Evolutionary conservation across 2,888 invertebrate genomes (phyloP), one percentile per base, ranked within the genome.

Genomic region (Drosophila fungiperda): DNA sequence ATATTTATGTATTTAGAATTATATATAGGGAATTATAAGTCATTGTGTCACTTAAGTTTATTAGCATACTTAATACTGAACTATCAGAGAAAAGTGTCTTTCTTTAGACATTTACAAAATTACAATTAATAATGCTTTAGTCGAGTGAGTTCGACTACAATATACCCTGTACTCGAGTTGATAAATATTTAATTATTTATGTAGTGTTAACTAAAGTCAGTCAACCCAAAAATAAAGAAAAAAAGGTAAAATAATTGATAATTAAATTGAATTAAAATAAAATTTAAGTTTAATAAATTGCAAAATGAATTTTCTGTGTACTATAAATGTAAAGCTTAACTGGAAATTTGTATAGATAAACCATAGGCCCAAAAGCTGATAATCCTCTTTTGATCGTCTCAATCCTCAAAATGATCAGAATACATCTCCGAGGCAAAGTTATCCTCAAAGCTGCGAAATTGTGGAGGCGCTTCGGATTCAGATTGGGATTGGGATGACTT

Each of bases 1-100:
- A 50, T 23, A 35, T 5, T 20, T 33, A 36, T 23, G 20, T 35
- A 20, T 52, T n/a, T 17, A 45, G 3, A 20, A 20, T 7, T 17
- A 17, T 35, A 33, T 42, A n/a, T 23, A 45, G 53, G 49, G 20
- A 68, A 40, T 45, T 36, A 33, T 17, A 40, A 84, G 83, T 89
- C 80, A 91, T 78, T 87, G 83, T 85, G 91, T 87, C 87, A 90
- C 58, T 73, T 73, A 74, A 89, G 91, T 90, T 90, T 83, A 78
- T 83, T 89, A 85, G 67, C 82, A 89, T 67, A 77, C 55, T 87
- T 84, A 49, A 76, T 20, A 11, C 8, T 1, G 45, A 54, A 62
- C 68, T 80, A 84, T 87, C 82, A 82, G 20, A 4, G 15, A 23
- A 8, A 15, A 45, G 15, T 1, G 45, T 40, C 1, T 17, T n/a